Base-by-base conservation (phyloP, 2,888 invertebrate genomes). In the Herminia tarsipennalis region DNA sequence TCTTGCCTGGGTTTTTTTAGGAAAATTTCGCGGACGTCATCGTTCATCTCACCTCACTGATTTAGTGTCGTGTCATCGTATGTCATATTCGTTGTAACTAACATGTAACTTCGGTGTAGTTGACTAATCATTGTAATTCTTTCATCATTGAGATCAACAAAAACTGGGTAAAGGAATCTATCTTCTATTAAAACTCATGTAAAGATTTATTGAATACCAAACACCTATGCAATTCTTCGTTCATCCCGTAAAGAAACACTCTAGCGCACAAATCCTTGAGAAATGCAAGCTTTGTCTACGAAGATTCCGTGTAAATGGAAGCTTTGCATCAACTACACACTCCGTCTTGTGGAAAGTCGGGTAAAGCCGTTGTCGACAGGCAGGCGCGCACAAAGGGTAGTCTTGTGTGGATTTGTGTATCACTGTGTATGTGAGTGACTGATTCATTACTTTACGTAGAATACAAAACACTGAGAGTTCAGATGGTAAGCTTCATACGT, bases 251-350 rank as follows among this genome's bases (percentile, higher is more conserved):
- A 17, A 32, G 25, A 9, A 32, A 13, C 8, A 25, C 17, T 14
- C 9, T 2, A 18, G 1, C 12, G 5, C 20, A 22, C 14, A 32
- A 39, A 32, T 32, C 24, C 24, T 12, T 4, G n/a, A 25, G 24
- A 32, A 25, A 16, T 5, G 5, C 12, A 12, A 18, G 27, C 14
- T 10, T 2, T 5, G 3, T 12, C 2, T 8, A 20, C 32, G 13
- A 13, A 20, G 18, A 14, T 28, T 13, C 14, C 5, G 18, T 25
- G 16, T 17, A 30, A 24, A 30, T 30, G 17, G 21, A n/a, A 22
- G 38, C 17, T 39, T 30, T 22, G 24, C 5, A 10, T 38, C 29
- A 10, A 30, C 21, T 29, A 29, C 16, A 28, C 12, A 16, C 3
- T 6, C 8, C 5, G 14, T 16, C 8, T 30, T 9, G 13, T 29